These are phyloP conservation scores for Euproctis similis DNA, from an alignment of 2,888 invertebrate genomes.

Conservation along the genomic window DNA sequence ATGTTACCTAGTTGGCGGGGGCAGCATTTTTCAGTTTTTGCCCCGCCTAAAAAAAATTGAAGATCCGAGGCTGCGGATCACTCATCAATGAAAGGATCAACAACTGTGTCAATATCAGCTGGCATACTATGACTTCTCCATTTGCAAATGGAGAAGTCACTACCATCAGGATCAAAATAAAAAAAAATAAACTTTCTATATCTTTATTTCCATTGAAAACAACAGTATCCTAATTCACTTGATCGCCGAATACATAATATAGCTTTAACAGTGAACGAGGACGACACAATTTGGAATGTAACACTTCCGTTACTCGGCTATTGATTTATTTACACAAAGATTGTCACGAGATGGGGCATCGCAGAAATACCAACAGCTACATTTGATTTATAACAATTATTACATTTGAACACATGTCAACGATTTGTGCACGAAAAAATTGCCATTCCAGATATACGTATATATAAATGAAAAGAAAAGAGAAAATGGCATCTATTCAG, in stretches of 20 bases:
- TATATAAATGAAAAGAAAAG: conserved; percentile 31
- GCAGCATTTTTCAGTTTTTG: too few relatives aligned
- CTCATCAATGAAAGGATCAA: too few relatives aligned
- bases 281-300: conserved; percentile 60
- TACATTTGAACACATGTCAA: conserved; percentile 37
- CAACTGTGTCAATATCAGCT: too few relatives aligned
- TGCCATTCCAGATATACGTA: conserved; percentile 38
- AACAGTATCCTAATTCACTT: conserved; percentile 61
- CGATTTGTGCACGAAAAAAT: conserved; percentile 47
- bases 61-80: too few relatives aligned
- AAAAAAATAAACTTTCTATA: conserved; percentile 53
- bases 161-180: conserved; percentile 18
- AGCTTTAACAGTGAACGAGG: conserved; percentile 38
- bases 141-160: too few relatives aligned
- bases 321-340: conserved; percentile 44
- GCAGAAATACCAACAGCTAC: conserved; percentile 23
- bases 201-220: conserved; percentile 68
- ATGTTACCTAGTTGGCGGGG: too few relatives aligned
- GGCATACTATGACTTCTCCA: too few relatives aligned
- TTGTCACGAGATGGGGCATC: conserved; percentile 32
- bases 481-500: conserved; percentile 39
- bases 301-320: conserved; percentile 54
- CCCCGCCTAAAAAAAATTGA: too few relatives aligned
- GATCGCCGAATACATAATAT: conserved; percentile 36
- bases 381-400: conserved; percentile 21